A percentile compares a stretch with the other conserved stretches of the same genome.
phyloP scores from a whole-genome alignment of 1,140 invertebrate genomes.

The Gryllus bimaculatus region DNA sequence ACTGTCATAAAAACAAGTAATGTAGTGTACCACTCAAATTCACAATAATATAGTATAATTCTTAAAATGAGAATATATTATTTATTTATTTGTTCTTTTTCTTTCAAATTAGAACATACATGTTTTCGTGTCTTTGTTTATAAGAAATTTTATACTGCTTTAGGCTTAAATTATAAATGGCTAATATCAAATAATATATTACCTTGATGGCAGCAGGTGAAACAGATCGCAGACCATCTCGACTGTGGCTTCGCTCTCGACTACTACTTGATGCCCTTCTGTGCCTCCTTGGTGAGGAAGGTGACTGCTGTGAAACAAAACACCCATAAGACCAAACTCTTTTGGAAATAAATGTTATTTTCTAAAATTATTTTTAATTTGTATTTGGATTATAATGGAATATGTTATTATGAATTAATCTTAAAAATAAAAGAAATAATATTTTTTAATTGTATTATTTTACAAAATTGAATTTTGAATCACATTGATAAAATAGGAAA shows the following conservation, averaged over 20 bases:
- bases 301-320: background rate
- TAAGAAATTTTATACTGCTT: background rate
- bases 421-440: background rate
- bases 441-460: background rate
- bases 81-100: too few relatives aligned
- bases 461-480: too few relatives aligned
- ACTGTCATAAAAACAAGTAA: too few relatives aligned
- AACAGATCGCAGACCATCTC: slow-evolving; percentile 20
- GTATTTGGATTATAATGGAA: background rate
- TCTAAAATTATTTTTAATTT: background rate
- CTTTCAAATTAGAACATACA: background rate
- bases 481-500: too few relatives aligned
- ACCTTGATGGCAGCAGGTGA: slow-evolving; percentile 14
- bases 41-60: too few relatives aligned
- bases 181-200: background rate
- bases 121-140: background rate
- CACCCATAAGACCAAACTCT: background rate
- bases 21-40: too few relatives aligned
- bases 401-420: background rate
- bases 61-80: too few relatives aligned
- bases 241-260: slow-evolving; percentile 33
- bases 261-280: slow-evolving; percentile 29
- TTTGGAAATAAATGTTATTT: background rate
- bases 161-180: background rate
- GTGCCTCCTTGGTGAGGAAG: slow-evolving; percentile 21